Evolutionary conservation across 2,888 invertebrate species (phyloP), one percentile per base, ranked within the genome.

Genomic region (Pseudeuparius sepicola): DNA sequence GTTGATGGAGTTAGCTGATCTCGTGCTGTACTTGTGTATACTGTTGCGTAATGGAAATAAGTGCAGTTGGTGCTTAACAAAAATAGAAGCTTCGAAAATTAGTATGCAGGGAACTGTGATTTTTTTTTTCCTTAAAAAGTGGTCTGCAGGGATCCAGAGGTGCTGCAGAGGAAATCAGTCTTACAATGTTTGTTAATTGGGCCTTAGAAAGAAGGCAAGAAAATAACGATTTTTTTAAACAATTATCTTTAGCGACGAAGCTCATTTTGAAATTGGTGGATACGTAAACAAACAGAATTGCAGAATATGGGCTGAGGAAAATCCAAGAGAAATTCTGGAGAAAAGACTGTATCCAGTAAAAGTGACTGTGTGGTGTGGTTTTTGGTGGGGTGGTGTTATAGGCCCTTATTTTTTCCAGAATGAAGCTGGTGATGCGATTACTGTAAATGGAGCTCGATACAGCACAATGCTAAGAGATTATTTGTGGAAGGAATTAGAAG

Each of bases 371-470:
- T 42, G 39, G 39, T 39, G 42, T 23, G 39, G 15, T 27, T n/a
- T n/a, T n/a, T n/a, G n/a, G n/a, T n/a, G n/a, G n/a, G n/a, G n/a
- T n/a, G n/a, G n/a, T n/a, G n/a, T n/a, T n/a, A n/a, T n/a, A n/a
- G 14, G 27, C 14, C 15, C 12, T 12, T 4, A 31, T 2, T 46
- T 47, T 15, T 40, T 45, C 20, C 28, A 37, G 35, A 40, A 43
- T 32, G 43, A 26, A 20, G 13, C 16, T 10, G 26, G 23, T 31
- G 12, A 31, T 11, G 36, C 41, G 18, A 26, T 48, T 18, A 46
- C 43, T 6, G 38, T 43, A 32, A 48, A 28, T 48, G 41, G 41
- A 37, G 38, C 24, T 36, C 38, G 44, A 24, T 48, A 47, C 46
- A 35, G 41, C 7, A 33, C 37, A 24, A 39, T 39, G 36, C 26